Evolutionary conservation across 1,140 invertebrate species (phyloP).

Genomic region (Lepidurus apus): DNA sequence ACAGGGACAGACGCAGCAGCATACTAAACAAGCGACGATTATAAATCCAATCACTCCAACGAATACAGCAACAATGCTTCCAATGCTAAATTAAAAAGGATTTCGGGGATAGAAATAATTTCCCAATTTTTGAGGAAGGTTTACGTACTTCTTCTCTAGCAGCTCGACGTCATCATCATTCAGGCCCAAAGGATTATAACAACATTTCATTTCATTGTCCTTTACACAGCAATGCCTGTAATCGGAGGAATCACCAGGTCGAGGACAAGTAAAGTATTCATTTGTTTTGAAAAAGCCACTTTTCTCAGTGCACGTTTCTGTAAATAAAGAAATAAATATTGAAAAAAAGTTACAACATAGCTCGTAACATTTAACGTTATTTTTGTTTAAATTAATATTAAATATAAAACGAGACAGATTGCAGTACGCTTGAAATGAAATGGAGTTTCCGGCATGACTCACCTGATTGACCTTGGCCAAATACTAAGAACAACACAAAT

Average conservation of each 20-base stretch:
- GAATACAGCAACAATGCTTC: constrained; percentile 22
- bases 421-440: background rate
- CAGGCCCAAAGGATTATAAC: background rate
- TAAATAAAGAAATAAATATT: background rate
- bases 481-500: background rate
- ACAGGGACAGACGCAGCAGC: constrained; percentile 34
- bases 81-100: constrained; percentile 26
- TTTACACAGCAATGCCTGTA: background rate
- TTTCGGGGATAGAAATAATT: background rate
- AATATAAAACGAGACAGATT: too few species aligned
- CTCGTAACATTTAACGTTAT: too few species aligned
- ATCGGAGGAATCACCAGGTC: background rate
- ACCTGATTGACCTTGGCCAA: background rate
- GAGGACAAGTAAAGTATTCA: constrained; percentile 4
- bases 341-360: too few species aligned
- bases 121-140: background rate
- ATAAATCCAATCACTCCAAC: constrained; percentile 23
- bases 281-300: constrained; percentile 1
- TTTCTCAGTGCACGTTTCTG: background rate
- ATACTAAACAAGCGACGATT: constrained; percentile 28
- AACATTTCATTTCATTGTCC: background rate
- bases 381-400: too few species aligned
- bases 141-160: background rate
- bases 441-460: background rate
- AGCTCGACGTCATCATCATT: constrained; percentile 18